A percentile compares a stretch with the other conserved stretches of the same genome.
phyloP scores from a whole-genome alignment of 2,797 vertebrate genomes.

The Chaunax sp. region DNA sequence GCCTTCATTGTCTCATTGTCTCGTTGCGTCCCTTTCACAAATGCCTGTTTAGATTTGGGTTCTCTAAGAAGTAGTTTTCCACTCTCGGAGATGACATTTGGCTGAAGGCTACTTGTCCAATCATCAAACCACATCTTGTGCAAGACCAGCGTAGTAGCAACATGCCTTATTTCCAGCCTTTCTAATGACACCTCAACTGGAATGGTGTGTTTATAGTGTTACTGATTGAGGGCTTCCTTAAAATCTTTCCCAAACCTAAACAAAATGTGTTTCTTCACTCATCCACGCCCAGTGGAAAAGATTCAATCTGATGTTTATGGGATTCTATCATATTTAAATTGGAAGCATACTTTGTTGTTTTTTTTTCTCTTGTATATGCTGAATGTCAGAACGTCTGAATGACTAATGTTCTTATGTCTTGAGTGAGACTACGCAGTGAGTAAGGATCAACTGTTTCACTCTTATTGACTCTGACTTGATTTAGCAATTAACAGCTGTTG shows the following conservation, averaged over 20 bases:
- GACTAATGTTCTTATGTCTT: slow-evolving; percentile 50
- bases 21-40: slow-evolving; percentile 45
- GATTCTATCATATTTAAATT: slow-evolving; percentile 64
- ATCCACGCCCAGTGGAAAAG: slow-evolving; percentile 72
- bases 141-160: slow-evolving; percentile 66
- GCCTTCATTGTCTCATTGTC: slow-evolving; percentile 61
- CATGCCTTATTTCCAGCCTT: slow-evolving; percentile 70
- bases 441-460: slow-evolving; percentile 41
- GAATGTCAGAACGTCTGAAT: slow-evolving; percentile 39
- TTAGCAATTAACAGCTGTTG: slow-evolving; percentile 73
- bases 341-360: slow-evolving; percentile 58
- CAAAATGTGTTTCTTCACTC: slow-evolving; percentile 77
- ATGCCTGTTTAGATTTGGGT: slow-evolving; percentile 72
- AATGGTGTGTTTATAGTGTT: slow-evolving; percentile 79
- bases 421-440: slow-evolving; percentile 41
- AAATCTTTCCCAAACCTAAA: slow-evolving; percentile 79
- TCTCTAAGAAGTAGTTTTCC: slow-evolving; percentile 71
- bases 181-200: slow-evolving; percentile 77
- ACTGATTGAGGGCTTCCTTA: slow-evolving; percentile 82
- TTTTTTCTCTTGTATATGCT: slow-evolving; percentile 47
- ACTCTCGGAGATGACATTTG: slow-evolving; percentile 67
- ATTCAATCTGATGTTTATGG: slow-evolving; percentile 48
- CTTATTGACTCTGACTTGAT: slow-evolving; percentile 49
- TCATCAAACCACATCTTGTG: slow-evolving; percentile 76
- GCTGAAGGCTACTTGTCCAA: slow-evolving; percentile 65